These are phyloP conservation scores for Eupithecia vulgata DNA, from an alignment of 2,888 invertebrate species.

Conservation along the genomic window DNA sequence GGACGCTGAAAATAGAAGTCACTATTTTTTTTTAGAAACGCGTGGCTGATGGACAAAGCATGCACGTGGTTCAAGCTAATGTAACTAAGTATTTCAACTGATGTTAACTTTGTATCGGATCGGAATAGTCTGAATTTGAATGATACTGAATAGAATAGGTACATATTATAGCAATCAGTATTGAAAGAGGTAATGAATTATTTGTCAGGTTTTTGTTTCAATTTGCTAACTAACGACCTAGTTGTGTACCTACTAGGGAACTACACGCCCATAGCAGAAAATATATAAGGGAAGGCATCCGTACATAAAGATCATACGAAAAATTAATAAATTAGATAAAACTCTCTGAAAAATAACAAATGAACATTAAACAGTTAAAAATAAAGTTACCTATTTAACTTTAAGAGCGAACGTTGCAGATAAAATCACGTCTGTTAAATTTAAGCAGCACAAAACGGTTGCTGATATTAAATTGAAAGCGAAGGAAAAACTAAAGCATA, in stretches of 20 bases:
- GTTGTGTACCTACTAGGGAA: not conserved
- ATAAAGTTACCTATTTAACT: constrained; percentile 29
- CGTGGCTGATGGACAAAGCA: not conserved
- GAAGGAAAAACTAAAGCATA: constrained; percentile 47
- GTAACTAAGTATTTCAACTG: not conserved
- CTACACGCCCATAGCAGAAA: not conserved
- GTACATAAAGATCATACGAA: not conserved
- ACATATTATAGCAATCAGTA: not conserved
- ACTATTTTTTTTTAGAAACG: constrained; percentile 10
- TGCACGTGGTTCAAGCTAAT: not conserved
- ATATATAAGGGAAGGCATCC: not conserved
- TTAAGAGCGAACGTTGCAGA: constrained; percentile 31
- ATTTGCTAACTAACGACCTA: not conserved
- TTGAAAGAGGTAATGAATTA: not conserved
- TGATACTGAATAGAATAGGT: not conserved
- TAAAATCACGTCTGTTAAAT: constrained; percentile 46
- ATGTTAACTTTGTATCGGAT: not conserved
- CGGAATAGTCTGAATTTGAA: not conserved
- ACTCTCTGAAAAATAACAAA: not conserved
- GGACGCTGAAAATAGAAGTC: constrained; percentile 17
- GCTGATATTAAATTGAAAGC: constrained; percentile 52
- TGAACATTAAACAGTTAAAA: constrained; percentile 17
- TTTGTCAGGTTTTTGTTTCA: not conserved
- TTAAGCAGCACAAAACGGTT: constrained; percentile 51
- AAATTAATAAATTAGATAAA: not conserved